phyloP scores from a whole-genome alignment of 2,888 invertebrate genomes.

The Apodemia hepburni region DNA sequence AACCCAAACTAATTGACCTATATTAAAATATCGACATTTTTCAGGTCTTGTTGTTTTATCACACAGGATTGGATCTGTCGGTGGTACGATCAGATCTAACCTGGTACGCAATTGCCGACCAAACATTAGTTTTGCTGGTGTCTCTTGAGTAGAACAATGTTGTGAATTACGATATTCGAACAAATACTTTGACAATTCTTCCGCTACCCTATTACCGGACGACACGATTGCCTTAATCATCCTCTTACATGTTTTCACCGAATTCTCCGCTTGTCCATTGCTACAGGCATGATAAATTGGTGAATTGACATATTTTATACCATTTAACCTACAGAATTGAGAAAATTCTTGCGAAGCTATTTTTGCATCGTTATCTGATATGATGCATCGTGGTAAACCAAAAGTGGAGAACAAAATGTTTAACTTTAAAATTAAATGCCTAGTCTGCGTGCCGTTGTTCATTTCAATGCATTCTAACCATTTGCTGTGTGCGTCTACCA shows the following conservation, averaged over 20 bases:
- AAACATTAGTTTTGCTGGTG: slow-evolving; percentile 14
- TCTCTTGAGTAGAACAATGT: not conserved
- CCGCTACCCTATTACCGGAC: slow-evolving; percentile 17
- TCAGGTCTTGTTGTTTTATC: too few relatives aligned
- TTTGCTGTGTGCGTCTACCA: slow-evolving; percentile 29
- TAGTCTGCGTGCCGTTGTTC: not conserved
- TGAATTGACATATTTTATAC: slow-evolving; percentile 27
- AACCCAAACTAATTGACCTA: not conserved
- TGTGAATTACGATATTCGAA: slow-evolving; percentile 29
- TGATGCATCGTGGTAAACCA: slow-evolving; percentile 20
- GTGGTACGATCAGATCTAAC: not conserved
- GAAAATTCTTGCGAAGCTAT: slow-evolving; percentile 27
- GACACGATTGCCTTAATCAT: slow-evolving; percentile 24
- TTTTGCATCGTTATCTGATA: slow-evolving; percentile 25
- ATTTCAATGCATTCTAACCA: slow-evolving; percentile 31
- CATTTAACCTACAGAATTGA: slow-evolving; percentile 28
- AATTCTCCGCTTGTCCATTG: slow-evolving; percentile 31
- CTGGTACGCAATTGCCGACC: slow-evolving; percentile 2
- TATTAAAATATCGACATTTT: not conserved
- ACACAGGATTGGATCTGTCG: too few relatives aligned
- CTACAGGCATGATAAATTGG: slow-evolving; percentile 29
- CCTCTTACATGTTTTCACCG: slow-evolving; percentile 26
- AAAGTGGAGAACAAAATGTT: slow-evolving; percentile 24
- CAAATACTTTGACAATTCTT: slow-evolving; percentile 24
- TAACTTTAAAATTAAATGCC: slow-evolving; percentile 22